These are phyloP conservation scores for Pycnonotus jocosus DNA, from an alignment of 2,113 vertebrate genomes.

Conservation along the genomic window DNA sequence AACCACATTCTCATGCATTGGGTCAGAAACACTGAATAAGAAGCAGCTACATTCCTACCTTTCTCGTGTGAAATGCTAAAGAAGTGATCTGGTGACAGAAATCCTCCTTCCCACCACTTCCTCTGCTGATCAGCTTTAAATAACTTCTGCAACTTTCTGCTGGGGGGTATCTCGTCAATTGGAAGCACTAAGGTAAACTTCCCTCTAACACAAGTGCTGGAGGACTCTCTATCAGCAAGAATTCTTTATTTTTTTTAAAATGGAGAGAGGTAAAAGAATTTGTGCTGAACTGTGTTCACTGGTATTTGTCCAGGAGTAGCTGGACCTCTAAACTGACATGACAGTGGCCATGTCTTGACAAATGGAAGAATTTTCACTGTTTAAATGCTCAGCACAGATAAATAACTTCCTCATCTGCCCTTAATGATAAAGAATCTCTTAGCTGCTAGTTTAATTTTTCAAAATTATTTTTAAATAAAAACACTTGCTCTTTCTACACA, in stretches of 20 bases:
- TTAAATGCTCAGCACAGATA: not conserved
- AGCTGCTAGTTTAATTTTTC: not conserved
- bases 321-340: not conserved
- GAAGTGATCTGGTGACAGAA: not conserved
- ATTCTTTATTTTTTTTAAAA: not conserved
- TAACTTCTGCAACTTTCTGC: not conserved
- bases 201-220: not conserved
- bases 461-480: not conserved
- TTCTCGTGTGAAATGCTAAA: not conserved
- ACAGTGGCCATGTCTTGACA: not conserved
- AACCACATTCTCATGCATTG: accelerated
- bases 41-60: not conserved
- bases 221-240: not conserved
- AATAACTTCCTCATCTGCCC: not conserved
- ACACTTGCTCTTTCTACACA: not conserved
- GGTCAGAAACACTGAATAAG: not conserved
- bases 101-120: not conserved
- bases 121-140: not conserved
- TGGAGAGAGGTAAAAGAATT: not conserved
- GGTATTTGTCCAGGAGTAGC: not conserved
- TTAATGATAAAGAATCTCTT: not conserved
- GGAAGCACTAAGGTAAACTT: not conserved
- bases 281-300: not conserved
- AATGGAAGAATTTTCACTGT: not conserved
- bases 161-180: not conserved